Evolutionary conservation across 2,888 invertebrate species (phyloP).

Genomic region (Nomada ruficornis): DNA sequence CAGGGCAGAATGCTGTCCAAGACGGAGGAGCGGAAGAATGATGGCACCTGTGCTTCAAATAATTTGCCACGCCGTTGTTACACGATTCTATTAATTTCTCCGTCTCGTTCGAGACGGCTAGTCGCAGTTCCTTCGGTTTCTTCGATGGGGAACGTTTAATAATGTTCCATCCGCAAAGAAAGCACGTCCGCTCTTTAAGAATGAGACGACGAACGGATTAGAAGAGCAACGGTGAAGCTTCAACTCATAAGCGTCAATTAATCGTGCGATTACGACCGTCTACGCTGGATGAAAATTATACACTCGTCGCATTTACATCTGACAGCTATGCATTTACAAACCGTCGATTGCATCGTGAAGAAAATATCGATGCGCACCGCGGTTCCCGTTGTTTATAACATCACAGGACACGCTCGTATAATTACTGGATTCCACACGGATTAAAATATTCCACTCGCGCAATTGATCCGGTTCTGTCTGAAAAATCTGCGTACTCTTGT

Average conservation of each 20-base stretch:
- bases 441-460: slow-evolving; percentile 3
- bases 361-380: slow-evolving; percentile 14
- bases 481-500: too few species aligned
- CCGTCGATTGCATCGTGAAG: neutral
- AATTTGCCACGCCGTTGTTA: slow-evolving; percentile 14
- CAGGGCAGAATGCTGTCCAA: slow-evolving; percentile 6
- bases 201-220: neutral
- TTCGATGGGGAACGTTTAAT: neutral
- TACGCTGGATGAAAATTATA: slow-evolving; percentile 11
- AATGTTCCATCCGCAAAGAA: too few species aligned
- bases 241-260: neutral
- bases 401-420: neutral
- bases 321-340: slow-evolving; percentile 15
- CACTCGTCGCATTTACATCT: slow-evolving; percentile 6
- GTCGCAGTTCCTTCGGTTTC: neutral
- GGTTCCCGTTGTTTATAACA: too few species aligned
- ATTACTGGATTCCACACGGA: neutral
- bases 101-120: neutral
- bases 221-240: neutral
- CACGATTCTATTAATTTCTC: neutral
- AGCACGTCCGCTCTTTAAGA: too few species aligned
- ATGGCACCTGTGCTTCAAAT: slow-evolving; percentile 9
- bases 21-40: neutral
- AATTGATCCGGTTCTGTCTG: too few species aligned
- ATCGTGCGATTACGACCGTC: neutral